Conservation (phyloP, 1,140 invertebrate genomes). For the Tetramorium simillimum region DNA sequence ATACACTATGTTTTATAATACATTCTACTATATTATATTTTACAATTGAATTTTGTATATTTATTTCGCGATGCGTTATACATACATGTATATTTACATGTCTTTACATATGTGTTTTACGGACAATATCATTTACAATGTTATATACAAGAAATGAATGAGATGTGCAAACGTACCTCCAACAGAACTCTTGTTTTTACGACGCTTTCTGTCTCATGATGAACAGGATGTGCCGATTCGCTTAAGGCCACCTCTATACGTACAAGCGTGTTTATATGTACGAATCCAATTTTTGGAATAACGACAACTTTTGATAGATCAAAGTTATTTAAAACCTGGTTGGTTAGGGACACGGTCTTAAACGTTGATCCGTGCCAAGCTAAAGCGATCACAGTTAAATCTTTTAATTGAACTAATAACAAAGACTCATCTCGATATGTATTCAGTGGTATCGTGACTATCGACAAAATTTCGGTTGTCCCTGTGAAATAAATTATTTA, state of each 20-base stretch:
- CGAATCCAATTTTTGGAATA: slow-evolving; percentile 77
- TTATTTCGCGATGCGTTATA: neutral
- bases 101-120: neutral
- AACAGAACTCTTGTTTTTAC: slow-evolving; percentile 65
- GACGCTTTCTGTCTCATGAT: slow-evolving; percentile 66
- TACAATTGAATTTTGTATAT: neutral
- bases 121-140: neutral
- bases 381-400: slow-evolving; percentile 69
- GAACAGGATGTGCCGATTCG: slow-evolving; percentile 44
- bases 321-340: slow-evolving; percentile 63
- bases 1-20: slow-evolving; percentile 1
- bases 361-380: slow-evolving; percentile 75
- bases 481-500: slow-evolving; percentile 56
- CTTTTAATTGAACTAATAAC: slow-evolving; percentile 75
- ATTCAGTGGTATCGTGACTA: slow-evolving; percentile 70
- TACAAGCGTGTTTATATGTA: slow-evolving; percentile 70
- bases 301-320: slow-evolving; percentile 72
- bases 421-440: slow-evolving; percentile 80
- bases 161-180: slow-evolving; percentile 53
- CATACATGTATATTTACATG: neutral
- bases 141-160: neutral
- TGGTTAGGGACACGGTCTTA: slow-evolving; percentile 61
- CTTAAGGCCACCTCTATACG: slow-evolving; percentile 66
- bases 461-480: slow-evolving; percentile 72
- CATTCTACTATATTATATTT: too few species aligned